Percentiles rank a stretch among this genome's conserved stretches.
These are phyloP conservation scores for Sinosuthora webbiana DNA, from an alignment of 2,113 vertebrate genomes.

Conservation along the genomic window DNA sequence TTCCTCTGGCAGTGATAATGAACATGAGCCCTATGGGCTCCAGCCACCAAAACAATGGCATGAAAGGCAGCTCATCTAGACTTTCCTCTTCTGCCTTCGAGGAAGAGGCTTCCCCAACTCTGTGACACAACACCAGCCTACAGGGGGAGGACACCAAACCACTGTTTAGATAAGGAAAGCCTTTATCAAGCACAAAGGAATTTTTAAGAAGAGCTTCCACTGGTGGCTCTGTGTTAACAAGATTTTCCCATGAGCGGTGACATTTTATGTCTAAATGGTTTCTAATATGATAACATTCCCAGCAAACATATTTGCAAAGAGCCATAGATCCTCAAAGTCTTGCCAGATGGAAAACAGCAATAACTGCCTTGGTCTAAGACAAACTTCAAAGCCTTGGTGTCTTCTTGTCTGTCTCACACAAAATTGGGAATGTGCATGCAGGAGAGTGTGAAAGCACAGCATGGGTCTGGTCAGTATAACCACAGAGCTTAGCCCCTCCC, in stretches of 20 bases:
- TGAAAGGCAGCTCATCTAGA: neutral
- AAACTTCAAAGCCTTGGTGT: slow-evolving; percentile 29
- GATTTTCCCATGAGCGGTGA: slow-evolving; percentile 36
- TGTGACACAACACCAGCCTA: neutral
- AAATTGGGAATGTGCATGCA: neutral
- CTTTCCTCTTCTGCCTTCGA: neutral
- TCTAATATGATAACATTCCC: slow-evolving; percentile 18
- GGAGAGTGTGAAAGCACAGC: neutral
- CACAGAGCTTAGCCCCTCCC: neutral
- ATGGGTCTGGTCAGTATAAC: neutral
- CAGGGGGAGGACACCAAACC: neutral
- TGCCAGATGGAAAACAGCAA: slow-evolving; percentile 30
- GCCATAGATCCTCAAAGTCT: neutral
- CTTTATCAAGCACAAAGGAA: slow-evolving; percentile 56
- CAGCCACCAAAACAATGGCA: neutral
- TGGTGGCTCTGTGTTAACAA: slow-evolving; percentile 35
- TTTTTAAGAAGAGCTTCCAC: neutral
- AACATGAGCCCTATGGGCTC: fast-evolving
- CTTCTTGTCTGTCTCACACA: neutral
- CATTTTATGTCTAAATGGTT: neutral
- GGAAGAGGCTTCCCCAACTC: neutral
- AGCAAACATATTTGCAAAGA: slow-evolving; percentile 10
- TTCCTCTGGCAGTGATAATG: neutral
- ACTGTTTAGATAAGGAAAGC: slow-evolving; percentile 52
- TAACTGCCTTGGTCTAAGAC: neutral